Base-by-base conservation (phyloP, 2,888 invertebrate species). In the Polymixis flavicincta region DNA sequence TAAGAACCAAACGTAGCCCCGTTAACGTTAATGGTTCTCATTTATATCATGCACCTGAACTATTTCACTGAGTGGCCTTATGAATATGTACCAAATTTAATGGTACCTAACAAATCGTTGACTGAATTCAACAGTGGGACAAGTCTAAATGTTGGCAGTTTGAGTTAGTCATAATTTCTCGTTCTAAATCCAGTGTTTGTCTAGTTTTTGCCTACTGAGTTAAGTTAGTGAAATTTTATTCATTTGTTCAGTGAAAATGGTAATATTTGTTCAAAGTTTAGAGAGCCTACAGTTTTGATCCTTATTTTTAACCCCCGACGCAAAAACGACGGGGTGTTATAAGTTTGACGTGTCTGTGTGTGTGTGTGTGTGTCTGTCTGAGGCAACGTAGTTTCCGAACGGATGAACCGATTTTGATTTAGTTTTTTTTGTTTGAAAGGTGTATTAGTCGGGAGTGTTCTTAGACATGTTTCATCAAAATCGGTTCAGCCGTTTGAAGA, bases 11-110 rank as follows among this genome's bases (percentile, higher is more conserved):
- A 54, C 48, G 25, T 42, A n/a, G 28, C 70, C 14, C 50, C 70
- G 25, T 67, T 50, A 68, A 17, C 54, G 74, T 74, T 67, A 80
- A 59, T 66, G 37, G 48, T 57, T 63, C 60, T 45, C 80, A 80
- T 74, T 80, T 66, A 59, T 66, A 60, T 48, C 55, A 59, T 57
- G 48, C n/a, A 71, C 61, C 57, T 66, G 32, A 52, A 50, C 61
- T 50, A 42, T 28, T 78, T 28, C 11, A 50, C 55, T 28, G 28
- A 69, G 60, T 76, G 19, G 45, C 6, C 45, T 52, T 68, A 60
- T 54, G 59, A 76, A 76, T 76, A 65, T 65, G 28, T 48, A 57
- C 9, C 14, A 42, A 28, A 28, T 14, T 28, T 22, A 19, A 54
- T 17, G 52, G 14, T 52, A 52, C 2, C 22, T 28, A 22, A 28